Evolutionary conservation across 2,797 vertebrate species (phyloP).

Genomic region (Lophius americanus): DNA sequence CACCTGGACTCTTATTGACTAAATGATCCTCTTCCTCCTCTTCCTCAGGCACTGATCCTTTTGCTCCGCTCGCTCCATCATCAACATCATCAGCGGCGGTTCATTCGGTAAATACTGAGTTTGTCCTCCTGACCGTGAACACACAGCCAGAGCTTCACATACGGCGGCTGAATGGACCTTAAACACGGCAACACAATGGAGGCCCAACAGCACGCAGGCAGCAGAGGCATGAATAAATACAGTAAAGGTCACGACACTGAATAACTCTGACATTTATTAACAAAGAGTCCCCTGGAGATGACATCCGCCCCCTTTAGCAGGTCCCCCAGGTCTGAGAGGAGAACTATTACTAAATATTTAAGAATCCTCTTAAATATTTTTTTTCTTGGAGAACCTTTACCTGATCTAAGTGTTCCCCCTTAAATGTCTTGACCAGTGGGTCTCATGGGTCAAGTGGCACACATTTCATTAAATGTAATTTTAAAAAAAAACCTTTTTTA

Average conservation of each 20-base stretch:
- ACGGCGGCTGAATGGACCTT: constrained; percentile 1
- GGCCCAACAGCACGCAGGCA: constrained; percentile 11
- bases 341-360: too few relatives aligned
- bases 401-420: too few relatives aligned
- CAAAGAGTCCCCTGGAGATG: constrained; percentile 3
- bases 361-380: too few relatives aligned
- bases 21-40: constrained; percentile 26
- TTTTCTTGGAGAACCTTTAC: too few relatives aligned
- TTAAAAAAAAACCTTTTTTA: too few relatives aligned
- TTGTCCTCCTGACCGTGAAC: constrained; percentile 3
- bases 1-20: constrained; percentile 2
- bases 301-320: too few relatives aligned
- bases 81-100: constrained; percentile 23
- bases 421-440: too few relatives aligned
- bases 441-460: too few relatives aligned
- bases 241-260: neutral
- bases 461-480: too few relatives aligned
- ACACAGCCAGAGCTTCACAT: constrained; percentile 2
- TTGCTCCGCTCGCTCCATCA: constrained; percentile 1
- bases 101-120: constrained; percentile 3
- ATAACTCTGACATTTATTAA: constrained; percentile 23
- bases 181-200: constrained; percentile 24
- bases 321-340: too few relatives aligned
- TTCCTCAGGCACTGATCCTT: neutral
- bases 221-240: constrained; percentile 41